Conservation (phyloP, 2,797 vertebrate species). For the Hybognathus amarus region DNA sequence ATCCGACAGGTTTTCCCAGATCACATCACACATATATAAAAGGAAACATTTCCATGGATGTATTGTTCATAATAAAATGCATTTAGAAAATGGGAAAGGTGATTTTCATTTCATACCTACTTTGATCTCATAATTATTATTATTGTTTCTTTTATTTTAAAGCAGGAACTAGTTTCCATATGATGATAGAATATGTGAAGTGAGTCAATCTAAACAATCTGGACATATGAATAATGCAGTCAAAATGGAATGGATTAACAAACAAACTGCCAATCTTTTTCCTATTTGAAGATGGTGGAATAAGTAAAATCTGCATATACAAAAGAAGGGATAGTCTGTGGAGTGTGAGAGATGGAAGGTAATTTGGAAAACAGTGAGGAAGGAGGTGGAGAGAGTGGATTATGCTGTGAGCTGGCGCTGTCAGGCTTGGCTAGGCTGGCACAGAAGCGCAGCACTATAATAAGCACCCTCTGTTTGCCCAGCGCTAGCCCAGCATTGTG, state of each 20-base stretch:
- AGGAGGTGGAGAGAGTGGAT: slow-evolving; percentile 45
- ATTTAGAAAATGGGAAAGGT: neutral
- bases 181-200: neutral
- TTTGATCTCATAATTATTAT: neutral
- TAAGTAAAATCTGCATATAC: neutral
- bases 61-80: neutral
- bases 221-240: neutral
- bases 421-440: slow-evolving; percentile 49
- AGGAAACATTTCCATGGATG: neutral
- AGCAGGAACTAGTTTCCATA: neutral
- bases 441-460: slow-evolving; percentile 48
- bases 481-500: slow-evolving; percentile 38
- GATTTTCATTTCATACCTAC: neutral
- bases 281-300: neutral
- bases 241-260: neutral
- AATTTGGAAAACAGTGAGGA: slow-evolving; percentile 28
- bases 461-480: slow-evolving; percentile 59
- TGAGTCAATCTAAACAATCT: neutral
- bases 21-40: neutral
- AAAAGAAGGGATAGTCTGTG: neutral
- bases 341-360: slow-evolving; percentile 18
- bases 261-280: neutral
- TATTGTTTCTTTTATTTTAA: neutral
- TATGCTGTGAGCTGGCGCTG: slow-evolving; percentile 50
- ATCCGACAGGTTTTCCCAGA: too few species aligned